These are phyloP conservation scores for Petrolisthes cinctipes DNA, from an alignment of 2,888 invertebrate species.

Conservation along the genomic window DNA sequence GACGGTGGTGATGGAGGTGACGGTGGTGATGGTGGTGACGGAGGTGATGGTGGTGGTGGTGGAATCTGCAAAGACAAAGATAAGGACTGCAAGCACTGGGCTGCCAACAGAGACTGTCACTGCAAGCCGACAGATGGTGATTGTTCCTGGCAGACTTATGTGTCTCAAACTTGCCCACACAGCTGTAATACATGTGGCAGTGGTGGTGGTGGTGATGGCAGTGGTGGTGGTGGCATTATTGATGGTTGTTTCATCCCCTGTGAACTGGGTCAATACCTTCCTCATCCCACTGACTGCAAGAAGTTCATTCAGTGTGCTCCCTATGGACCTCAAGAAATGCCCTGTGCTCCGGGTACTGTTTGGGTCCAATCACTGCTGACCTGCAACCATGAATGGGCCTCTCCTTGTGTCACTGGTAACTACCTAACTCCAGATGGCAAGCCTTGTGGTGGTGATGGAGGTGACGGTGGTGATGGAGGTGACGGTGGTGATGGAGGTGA, in stretches of 20 bases:
- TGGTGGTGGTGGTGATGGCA: conserved; percentile 21
- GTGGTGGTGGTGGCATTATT: background rate
- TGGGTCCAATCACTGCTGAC: conserved; percentile 36
- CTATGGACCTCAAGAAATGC: conserved; percentile 39
- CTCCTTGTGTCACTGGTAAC: conserved; percentile 40
- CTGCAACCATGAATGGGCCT: conserved; percentile 21
- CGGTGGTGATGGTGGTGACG: background rate
- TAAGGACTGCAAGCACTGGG: conserved; percentile 47
- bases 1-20: conserved; percentile 12
- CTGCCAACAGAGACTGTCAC: conserved; percentile 43
- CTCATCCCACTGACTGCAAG: conserved; percentile 60
- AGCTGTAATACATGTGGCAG: conserved; percentile 37
- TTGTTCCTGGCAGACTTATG: conserved; percentile 51
- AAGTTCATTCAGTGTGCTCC: conserved; percentile 50
- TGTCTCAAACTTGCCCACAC: conserved; percentile 39
- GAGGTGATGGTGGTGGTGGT: conserved; percentile 13
- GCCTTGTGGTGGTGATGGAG: too few species aligned
- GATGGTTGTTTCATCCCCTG: conserved; percentile 41
- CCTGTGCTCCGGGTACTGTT: conserved; percentile 29
- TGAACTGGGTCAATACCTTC: conserved; percentile 40
- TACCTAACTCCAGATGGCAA: conserved; percentile 35
- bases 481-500: too few species aligned
- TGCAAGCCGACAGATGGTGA: conserved; percentile 41
- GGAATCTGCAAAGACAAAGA: background rate
- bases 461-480: too few species aligned